Base-by-base conservation (phyloP, 2,888 invertebrate genomes). In the Tipula confusa region DNA sequence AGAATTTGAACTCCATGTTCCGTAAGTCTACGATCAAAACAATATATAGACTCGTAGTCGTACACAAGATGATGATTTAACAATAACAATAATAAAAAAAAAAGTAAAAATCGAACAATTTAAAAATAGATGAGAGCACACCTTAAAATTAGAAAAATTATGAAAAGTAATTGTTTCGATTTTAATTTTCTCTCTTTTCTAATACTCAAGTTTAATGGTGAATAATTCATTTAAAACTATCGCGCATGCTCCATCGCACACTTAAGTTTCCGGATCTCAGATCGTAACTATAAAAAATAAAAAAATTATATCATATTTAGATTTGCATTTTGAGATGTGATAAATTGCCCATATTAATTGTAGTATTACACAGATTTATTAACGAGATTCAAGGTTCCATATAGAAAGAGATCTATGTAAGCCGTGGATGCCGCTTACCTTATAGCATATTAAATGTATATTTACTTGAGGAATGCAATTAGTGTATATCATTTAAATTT, bases 101-200 rank as follows among this genome's bases (percentile, higher is more conserved):
- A 64, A 64, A 24, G 64, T 64, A 64, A 64, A 64, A 64, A 7
- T 64, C 24, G 64, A 24, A 64, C 64, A 64, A 64, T 64, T 64
- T 64, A 24, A 24, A 24, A 64, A 64, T 64, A 64, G 64, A 64
- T 24, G 64, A 64, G 64, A 64, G 24, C 64, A 64, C 64, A 64
- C 64, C 64, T 64, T 64, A 64, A 64, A 64, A n/a, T 43, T 64
- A 64, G 64, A 64, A 64, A 64, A 64, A 24, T 64, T 64, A 64
- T 64, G 64, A 64, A 64, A 64, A 64, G 64, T 64, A 64, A 64
- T 64, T 64, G 64, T 64, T 64, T 64, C 64, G 64, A 24, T 64
- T 64, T 64, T 64, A 64, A 64, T 64, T 64, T 64, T 64, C 64
- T 64, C 64, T 64, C 18, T 9, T 64, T 24, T 64, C 64, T 24